These are phyloP conservation scores for Montipora cactus DNA, from an alignment of 64 coral and sea anemone species.

Conservation along the genomic window DNA sequence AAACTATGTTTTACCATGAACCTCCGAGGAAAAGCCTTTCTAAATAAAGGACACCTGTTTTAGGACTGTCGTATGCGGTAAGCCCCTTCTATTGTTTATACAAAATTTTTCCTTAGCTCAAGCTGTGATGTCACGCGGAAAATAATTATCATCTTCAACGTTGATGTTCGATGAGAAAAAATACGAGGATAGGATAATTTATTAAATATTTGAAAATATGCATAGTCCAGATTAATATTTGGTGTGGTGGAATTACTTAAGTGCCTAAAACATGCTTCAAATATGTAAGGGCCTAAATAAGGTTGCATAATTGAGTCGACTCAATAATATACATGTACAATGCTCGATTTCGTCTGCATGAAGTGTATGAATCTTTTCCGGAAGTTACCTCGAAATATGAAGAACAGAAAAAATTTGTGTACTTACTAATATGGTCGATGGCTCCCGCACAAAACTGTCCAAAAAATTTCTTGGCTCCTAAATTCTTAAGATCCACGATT, in stretches of 20 bases:
- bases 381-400: not conserved
- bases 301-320: not conserved
- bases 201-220: not conserved
- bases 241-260: not conserved
- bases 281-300: not conserved
- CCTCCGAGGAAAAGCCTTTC: too few relatives aligned
- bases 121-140: not conserved
- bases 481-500: slow-evolving; percentile 94
- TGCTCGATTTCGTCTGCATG: not conserved
- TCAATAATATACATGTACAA: not conserved
- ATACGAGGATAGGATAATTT: too few relatives aligned
- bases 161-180: not conserved
- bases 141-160: not conserved
- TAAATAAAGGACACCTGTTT: not conserved
- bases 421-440: slow-evolving; percentile 99
- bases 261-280: not conserved
- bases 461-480: slow-evolving; percentile 98
- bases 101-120: not conserved
- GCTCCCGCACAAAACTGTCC: slow-evolving; percentile 98
- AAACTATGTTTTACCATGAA: not conserved
- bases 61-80: not conserved
- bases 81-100: not conserved
- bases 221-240: not conserved
- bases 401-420: not conserved
- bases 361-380: not conserved